phyloP scores from a whole-genome alignment of 2,113 vertebrate genomes.

The Asarcornis scutulata region DNA sequence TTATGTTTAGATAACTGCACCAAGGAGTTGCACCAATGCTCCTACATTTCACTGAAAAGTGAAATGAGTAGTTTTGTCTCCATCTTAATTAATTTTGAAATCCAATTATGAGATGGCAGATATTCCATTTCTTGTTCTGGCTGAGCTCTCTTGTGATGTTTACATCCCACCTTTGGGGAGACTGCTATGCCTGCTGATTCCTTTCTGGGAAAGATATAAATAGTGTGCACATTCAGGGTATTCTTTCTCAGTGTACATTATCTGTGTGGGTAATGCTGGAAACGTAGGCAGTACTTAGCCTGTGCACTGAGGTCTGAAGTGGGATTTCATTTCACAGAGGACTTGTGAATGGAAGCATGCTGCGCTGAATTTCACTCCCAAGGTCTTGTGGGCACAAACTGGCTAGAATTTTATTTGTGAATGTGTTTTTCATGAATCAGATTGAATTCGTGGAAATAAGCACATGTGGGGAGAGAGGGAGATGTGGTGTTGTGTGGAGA shows the following conservation, averaged over 20 bases:
- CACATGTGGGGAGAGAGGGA: background rate
- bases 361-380: background rate
- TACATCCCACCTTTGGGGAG: slow-evolving; percentile 3
- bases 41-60: background rate
- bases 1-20: background rate
- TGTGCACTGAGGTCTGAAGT: background rate
- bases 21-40: background rate
- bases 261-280: background rate
- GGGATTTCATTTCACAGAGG: background rate
- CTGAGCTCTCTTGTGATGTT: background rate
- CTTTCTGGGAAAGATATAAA: slow-evolving; percentile 4
- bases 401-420: background rate
- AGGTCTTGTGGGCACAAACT: background rate
- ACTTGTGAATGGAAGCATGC: rapidly evolving
- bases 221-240: background rate
- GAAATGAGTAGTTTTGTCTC: slow-evolving; percentile 17
- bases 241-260: background rate
- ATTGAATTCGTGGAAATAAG: background rate
- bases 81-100: slow-evolving; percentile 39
- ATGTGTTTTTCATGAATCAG: background rate
- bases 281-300: background rate
- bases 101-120: background rate
- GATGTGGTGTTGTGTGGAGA: rapidly evolving
- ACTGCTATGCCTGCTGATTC: background rate
- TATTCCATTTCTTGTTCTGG: slow-evolving; percentile 4